Conservation (phyloP, 2,797 vertebrate genomes). For the Triplophysa yarkandensis region DNA sequence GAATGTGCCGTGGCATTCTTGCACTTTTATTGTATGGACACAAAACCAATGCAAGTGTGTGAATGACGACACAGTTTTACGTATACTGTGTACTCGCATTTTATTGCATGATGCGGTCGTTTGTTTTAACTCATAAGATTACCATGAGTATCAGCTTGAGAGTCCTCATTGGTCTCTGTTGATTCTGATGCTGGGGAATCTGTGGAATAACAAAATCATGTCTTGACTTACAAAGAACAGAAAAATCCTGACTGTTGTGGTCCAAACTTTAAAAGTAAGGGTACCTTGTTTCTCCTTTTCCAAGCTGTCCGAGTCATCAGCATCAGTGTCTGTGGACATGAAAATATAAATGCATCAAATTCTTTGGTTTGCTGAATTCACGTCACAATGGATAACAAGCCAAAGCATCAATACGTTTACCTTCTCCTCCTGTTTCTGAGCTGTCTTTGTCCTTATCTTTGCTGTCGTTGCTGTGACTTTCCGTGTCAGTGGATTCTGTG, state of each 20-base stretch:
- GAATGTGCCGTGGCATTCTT: too few species aligned
- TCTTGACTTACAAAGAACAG: too few species aligned
- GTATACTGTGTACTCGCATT: neutral
- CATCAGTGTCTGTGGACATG: constrained; percentile 12
- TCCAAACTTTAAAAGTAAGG: too few species aligned
- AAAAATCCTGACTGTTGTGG: too few species aligned
- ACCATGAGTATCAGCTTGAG: constrained; percentile 38
- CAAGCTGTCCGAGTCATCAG: constrained; percentile 11
- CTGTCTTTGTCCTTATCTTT: constrained; percentile 39
- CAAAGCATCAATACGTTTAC: neutral
- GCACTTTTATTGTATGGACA: too few species aligned
- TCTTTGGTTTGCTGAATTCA: neutral
- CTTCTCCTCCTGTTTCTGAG: constrained; percentile 51
- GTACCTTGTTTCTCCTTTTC: constrained; percentile 29
- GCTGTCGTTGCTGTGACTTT: constrained; percentile 38
- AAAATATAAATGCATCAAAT: neutral
- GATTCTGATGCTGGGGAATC: constrained; percentile 27
- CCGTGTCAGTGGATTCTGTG: constrained; percentile 40
- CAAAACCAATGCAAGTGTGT: too few species aligned
- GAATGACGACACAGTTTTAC: too few species aligned
- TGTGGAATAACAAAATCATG: neutral
- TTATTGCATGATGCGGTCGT: neutral
- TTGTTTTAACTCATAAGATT: constrained; percentile 1
- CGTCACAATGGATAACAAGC: neutral
- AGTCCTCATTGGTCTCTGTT: constrained; percentile 35